Base-by-base conservation (phyloP, 2,797 vertebrate species). In the Heterohyrax brucei region DNA sequence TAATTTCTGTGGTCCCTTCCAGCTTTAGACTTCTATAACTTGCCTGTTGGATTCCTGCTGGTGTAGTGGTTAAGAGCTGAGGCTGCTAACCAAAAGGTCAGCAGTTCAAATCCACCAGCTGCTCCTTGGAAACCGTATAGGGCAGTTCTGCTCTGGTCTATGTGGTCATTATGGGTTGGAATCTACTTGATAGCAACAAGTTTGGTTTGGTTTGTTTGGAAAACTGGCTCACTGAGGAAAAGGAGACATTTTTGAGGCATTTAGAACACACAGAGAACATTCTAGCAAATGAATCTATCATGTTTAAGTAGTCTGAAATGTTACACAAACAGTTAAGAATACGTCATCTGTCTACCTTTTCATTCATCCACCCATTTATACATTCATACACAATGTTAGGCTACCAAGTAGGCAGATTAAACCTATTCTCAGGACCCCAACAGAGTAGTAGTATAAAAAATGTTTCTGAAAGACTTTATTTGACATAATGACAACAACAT, bases 281-380 rank as follows among this genome's bases (percentile, higher is more conserved):
- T 84, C n/a, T 75, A 77, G 56, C 21, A 61, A 68, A 75, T 73
- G 46, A 21, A 33, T 61, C 7, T 73, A 8, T 70, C 39, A 28
- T 50, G n/a, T 53, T 79, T 94, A 62, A 72, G 10, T n/a, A 86
- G 75, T 88, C 91, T 82, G 26, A 62, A 82, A 73, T 46, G 28
- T 72, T 82, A 91, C 39, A 6, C 9, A 24, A 59, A 28, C 18
- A 24, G 68, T 68, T 64, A 44, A 93, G 95, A 90, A 70, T 28
- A 24, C 10, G 33, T 16, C 46, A 50, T 50, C 24, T 39, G 0
- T 76, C 5, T 22, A 7, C 70, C 22, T 70, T 48, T 59, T 28
- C 22, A 8, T 78, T 12, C 64, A 5, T 4, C 19, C 24, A 48
- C 5, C 44, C 12, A 75, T 26, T 3, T 5, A 62, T 10, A 50